These are phyloP conservation scores for Ctenopoma multispine DNA, from an alignment of 2,797 vertebrate genomes.

Conservation along the genomic window DNA sequence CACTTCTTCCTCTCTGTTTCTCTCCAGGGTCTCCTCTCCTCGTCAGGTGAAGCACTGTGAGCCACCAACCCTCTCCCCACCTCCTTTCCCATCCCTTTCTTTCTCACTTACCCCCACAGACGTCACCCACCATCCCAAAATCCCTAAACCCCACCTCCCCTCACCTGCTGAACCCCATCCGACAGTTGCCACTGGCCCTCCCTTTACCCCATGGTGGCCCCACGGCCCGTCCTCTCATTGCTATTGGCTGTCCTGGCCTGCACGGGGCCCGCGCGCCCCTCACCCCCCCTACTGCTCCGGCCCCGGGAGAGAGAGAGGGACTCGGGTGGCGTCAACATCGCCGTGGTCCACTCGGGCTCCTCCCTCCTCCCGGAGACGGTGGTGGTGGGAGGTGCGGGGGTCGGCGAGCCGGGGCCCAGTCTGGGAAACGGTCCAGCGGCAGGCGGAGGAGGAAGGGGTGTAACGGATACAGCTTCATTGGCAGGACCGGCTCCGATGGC, in stretches of 20 bases:
- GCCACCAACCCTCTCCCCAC: constrained; percentile 28
- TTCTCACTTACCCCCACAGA: constrained; percentile 24
- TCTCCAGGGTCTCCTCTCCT: constrained; percentile 70
- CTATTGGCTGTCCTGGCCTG: constrained; percentile 87
- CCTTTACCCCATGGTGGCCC: constrained; percentile 84
- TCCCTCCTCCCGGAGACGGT: constrained; percentile 87
- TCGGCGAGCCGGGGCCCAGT: constrained; percentile 70
- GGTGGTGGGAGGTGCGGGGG: constrained; percentile 77
- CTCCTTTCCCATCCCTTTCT: constrained; percentile 28
- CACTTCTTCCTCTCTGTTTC: constrained; percentile 34
- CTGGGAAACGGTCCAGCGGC: constrained; percentile 67
- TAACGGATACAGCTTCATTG: constrained; percentile 63
- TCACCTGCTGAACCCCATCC: constrained; percentile 57
- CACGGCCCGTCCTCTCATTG: constrained; percentile 86
- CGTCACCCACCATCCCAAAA: constrained; percentile 23
- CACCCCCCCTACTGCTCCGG: constrained; percentile 90
- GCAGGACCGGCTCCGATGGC: constrained; percentile 55
- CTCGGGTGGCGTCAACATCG: constrained; percentile 92
- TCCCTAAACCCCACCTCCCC: constrained; percentile 51
- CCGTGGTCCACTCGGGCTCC: constrained; percentile 90
- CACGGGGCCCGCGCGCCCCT: constrained; percentile 89
- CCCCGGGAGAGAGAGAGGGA: constrained; percentile 89
- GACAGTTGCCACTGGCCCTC: constrained; percentile 72
- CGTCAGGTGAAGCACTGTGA: constrained; percentile 71
- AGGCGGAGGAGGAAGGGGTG: constrained; percentile 58